These are phyloP conservation scores for Cyclargus thomasi DNA, from an alignment of 1,140 invertebrate genomes.

Conservation along the genomic window DNA sequence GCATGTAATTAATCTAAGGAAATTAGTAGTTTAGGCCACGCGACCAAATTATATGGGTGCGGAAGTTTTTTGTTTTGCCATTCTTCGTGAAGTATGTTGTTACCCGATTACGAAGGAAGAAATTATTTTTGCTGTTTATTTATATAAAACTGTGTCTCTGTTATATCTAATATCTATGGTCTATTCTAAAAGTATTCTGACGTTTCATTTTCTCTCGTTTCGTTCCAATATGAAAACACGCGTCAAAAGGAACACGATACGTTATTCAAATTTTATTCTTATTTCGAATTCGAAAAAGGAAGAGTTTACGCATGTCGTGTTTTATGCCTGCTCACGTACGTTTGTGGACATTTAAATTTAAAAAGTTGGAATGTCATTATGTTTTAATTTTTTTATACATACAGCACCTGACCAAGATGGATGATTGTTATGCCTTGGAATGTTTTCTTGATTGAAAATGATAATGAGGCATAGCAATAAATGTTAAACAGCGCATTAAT, in stretches of 20 bases:
- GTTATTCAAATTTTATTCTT: conserved; percentile 12
- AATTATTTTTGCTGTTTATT: too few relatives aligned
- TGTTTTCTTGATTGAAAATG: too few relatives aligned
- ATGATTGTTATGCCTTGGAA: not conserved
- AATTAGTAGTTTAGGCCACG: conserved; percentile 31
- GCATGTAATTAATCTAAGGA: conserved; percentile 22
- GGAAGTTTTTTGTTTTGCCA: conserved; percentile 12
- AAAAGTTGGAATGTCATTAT: not conserved
- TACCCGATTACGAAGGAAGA: not conserved
- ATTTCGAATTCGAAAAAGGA: conserved; percentile 13
- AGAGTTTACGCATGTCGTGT: not conserved
- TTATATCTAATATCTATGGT: not conserved
- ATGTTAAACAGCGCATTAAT: too few relatives aligned
- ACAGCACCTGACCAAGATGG: not conserved
- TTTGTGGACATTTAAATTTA: not conserved
- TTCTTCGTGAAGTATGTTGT: not conserved
- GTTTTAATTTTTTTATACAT: not conserved
- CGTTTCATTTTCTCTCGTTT: conserved; percentile 4
- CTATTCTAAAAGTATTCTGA: conserved; percentile 7
- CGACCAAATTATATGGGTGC: conserved; percentile 28
- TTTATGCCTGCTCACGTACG: conserved; percentile 12
- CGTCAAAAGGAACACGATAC: not conserved
- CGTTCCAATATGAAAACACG: not conserved
- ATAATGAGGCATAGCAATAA: too few relatives aligned
- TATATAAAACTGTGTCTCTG: too few relatives aligned